phyloP scores from a whole-genome alignment of 2,113 vertebrate genomes.

The Lonchura striata region DNA sequence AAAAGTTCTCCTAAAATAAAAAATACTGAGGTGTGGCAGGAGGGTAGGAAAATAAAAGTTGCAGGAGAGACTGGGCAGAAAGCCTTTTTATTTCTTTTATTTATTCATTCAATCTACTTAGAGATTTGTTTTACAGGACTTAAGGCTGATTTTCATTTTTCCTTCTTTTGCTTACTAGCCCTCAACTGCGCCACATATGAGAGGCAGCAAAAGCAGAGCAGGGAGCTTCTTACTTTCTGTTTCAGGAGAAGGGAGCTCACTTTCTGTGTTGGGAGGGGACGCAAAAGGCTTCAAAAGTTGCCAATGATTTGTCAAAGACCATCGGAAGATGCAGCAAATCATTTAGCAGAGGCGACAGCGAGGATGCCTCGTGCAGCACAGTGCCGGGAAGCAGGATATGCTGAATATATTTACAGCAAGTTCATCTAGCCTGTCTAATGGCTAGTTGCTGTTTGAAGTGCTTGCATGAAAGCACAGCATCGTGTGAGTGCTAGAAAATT shows the following conservation, averaged over 20 bases:
- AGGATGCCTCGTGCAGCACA: background rate
- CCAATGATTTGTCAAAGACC: background rate
- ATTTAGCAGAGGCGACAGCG: background rate
- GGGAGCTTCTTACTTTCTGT: background rate
- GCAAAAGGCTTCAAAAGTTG: background rate
- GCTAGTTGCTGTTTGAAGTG: constrained; percentile 32
- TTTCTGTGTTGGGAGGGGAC: background rate
- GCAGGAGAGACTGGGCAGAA: background rate
- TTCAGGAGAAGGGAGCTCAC: background rate
- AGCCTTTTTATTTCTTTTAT: background rate
- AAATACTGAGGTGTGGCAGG: constrained; percentile 4
- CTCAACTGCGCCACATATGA: background rate
- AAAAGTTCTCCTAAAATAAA: constrained; percentile 20
- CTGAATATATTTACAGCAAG: background rate
- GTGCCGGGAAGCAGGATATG: background rate
- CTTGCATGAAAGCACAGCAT: constrained; percentile 1
- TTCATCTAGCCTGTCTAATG: constrained; percentile 3
- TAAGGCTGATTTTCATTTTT: background rate
- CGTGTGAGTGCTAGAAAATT: background rate
- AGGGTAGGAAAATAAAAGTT: constrained; percentile 17
- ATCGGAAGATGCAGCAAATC: background rate
- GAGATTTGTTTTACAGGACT: background rate
- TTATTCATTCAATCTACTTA: background rate
- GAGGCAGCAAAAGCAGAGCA: background rate
- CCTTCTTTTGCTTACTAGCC: background rate